Base-by-base conservation (phyloP, 2,113 vertebrate species). In the Caracal caracal region DNA sequence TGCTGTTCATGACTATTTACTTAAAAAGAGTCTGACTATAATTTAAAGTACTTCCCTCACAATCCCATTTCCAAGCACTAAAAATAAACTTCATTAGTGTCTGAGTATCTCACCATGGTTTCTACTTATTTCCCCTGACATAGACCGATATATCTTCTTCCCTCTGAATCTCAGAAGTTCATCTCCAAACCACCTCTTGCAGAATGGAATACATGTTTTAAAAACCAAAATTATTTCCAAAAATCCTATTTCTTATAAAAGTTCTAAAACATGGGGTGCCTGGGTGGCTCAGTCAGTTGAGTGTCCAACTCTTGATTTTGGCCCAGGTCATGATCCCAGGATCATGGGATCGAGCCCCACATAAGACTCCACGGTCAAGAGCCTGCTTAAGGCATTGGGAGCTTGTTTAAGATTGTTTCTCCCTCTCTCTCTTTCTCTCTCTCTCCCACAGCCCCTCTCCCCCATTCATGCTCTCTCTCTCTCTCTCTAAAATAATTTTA, bases 181-280 rank as follows among this genome's bases (percentile, higher is more conserved):
- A 79, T 63, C 49, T 12, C 43, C 15, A 63, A 91, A 91, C 37
- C 17, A 61, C 49, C 20, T 90, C 53, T 89, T 90, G 35, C 22
- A 92, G 30, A 78, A 83, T 51, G 35, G 30, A 10, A 83, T 93
- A 35, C 37, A 95, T 49, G 53, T 87, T 96, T 89, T 79, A 70
- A 89, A 96, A 94, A 68, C 16, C 63, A 66, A n/a, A 86, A 56
- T 71, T 49, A 37, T 70, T 94, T 87, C 40, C 70, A 82, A 35
- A 63, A 35, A 63, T 63, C n/a, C n/a, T 89, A 8, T 56, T 89
- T 86, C 56, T 89, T 83, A 59, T 30, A 91, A 91, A 78, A 84
- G 33, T 22, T 81, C 59, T 66, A 71, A 93, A 93, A 81, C 30
- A 17, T 40, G 56, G 20, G 8, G 20, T 59, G 20, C 56, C 8